Percentiles rank a stretch among this genome's conserved stretches.
phyloP scores from a whole-genome alignment of 2,888 invertebrate genomes.

The Pristionchus entomophagus region DNA sequence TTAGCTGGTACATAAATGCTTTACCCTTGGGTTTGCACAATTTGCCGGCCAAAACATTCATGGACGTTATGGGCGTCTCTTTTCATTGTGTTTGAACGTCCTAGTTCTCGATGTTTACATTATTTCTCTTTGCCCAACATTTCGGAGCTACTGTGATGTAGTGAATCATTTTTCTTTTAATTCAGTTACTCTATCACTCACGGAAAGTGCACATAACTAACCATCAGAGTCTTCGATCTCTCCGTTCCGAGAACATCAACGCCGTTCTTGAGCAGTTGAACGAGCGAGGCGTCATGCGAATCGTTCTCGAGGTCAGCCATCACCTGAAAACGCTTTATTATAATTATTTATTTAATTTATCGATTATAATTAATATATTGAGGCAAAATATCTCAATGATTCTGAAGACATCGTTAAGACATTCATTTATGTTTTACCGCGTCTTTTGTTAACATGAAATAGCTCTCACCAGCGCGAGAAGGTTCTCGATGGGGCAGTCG shows the following conservation, averaged over 20 bases:
- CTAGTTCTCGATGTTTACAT: too few relatives aligned
- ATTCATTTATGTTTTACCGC: too few relatives aligned
- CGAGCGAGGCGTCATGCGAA: background rate
- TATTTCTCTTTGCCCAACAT: too few relatives aligned
- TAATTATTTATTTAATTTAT: background rate
- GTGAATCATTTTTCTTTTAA: background rate
- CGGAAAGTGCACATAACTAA: background rate
- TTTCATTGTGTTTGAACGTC: too few relatives aligned
- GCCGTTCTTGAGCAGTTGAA: conserved; percentile 1
- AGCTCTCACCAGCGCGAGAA: conserved; percentile 50
- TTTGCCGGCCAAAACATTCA: too few relatives aligned
- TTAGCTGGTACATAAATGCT: too few relatives aligned
- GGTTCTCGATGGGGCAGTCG: conserved; percentile 59
- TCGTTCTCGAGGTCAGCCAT: conserved; percentile 29
- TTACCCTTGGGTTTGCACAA: too few relatives aligned
- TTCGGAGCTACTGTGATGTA: too few relatives aligned
- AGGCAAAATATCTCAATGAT: too few relatives aligned
- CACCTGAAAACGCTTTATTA: background rate
- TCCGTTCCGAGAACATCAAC: background rate
- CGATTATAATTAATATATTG: background rate
- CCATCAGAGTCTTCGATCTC: background rate
- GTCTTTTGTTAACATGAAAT: background rate
- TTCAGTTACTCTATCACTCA: background rate
- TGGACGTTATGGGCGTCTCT: too few relatives aligned
- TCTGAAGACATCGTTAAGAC: too few relatives aligned